A percentile compares a stretch with the other conserved stretches of the same genome.
Conservation (phyloP, 37 sponge, comb jelly and placozoan genomes). For the Theonella swinhoei region DNA sequence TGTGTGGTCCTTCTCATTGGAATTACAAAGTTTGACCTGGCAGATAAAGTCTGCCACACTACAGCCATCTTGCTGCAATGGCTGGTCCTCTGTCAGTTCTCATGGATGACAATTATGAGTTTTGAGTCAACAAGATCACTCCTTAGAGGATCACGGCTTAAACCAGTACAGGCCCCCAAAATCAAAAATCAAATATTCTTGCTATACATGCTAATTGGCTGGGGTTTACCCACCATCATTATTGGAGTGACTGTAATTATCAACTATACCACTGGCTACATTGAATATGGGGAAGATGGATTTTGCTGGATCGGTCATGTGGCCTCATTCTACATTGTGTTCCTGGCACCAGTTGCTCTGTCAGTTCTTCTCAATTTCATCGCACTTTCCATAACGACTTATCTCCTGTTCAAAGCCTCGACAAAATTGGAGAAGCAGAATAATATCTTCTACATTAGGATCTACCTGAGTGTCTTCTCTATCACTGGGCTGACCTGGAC, state of each 20-base stretch:
- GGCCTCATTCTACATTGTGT: neutral
- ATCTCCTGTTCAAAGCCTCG: neutral
- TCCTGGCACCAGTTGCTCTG: slow-evolving; percentile 19
- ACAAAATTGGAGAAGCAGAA: neutral
- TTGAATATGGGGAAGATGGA: slow-evolving; percentile 1
- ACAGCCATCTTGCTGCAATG: slow-evolving; percentile 14
- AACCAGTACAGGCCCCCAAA: too few relatives aligned
- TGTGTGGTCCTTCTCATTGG: slow-evolving; percentile 24
- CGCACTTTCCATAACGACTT: neutral
- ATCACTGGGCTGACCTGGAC: slow-evolving; percentile 62
- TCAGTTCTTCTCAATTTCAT: slow-evolving; percentile 18
- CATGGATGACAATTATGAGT: slow-evolving; percentile 23
- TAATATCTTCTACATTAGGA: slow-evolving; percentile 8
- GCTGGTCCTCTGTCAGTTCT: slow-evolving; percentile 3
- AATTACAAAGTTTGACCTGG: neutral
- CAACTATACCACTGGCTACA: slow-evolving; percentile 6
- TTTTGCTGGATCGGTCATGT: slow-evolving; percentile 33
- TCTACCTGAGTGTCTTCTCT: slow-evolving; percentile 22
- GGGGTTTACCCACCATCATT: slow-evolving; percentile 24
- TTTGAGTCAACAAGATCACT: neutral
- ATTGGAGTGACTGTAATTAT: slow-evolving; percentile 1
- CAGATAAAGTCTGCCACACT: neutral
- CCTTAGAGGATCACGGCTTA: neutral
- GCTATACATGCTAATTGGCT: slow-evolving; percentile 19
- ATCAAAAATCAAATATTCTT: neutral